These are phyloP conservation scores for Taphrorychus bicolor DNA, from an alignment of 2,888 invertebrate species.

Conservation along the genomic window DNA sequence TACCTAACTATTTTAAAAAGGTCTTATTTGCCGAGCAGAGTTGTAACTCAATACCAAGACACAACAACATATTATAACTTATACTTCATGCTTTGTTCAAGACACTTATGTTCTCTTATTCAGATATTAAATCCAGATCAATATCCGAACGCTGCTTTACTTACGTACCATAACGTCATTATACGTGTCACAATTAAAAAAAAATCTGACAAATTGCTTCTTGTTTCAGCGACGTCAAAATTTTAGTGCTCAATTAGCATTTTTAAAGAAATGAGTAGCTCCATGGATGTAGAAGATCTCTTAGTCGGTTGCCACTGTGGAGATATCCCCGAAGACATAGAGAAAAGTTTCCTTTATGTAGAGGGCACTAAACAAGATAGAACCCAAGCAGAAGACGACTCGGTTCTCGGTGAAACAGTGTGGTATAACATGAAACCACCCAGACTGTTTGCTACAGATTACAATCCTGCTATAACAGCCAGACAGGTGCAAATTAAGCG, in stretches of 20 bases:
- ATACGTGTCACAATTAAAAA: too few species aligned
- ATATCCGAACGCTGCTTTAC: too few species aligned
- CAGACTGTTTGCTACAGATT: slow-evolving; percentile 19
- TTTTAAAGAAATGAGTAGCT: neutral
- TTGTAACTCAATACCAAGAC: too few species aligned
- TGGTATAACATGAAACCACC: slow-evolving; percentile 40
- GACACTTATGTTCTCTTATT: too few species aligned
- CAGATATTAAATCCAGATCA: too few species aligned
- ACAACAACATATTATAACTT: too few species aligned
- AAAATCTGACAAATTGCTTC: too few species aligned
- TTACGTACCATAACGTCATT: too few species aligned
- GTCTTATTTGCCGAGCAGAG: too few species aligned
- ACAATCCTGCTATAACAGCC: slow-evolving; percentile 31
- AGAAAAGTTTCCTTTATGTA: slow-evolving; percentile 40
- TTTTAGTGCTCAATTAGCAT: too few species aligned
- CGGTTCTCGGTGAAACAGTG: slow-evolving; percentile 32
- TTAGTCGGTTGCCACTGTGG: slow-evolving; percentile 25
- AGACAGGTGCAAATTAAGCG: slow-evolving; percentile 38
- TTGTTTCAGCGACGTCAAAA: neutral
- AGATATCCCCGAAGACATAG: slow-evolving; percentile 23
- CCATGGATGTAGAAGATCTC: slow-evolving; percentile 9
- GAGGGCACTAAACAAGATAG: slow-evolving; percentile 33
- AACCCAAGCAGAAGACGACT: slow-evolving; percentile 19
- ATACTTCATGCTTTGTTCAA: too few species aligned
- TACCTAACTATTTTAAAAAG: too few species aligned